Evolutionary conservation across 2,888 invertebrate genomes (phyloP).

Genomic region (Polyploca ridens): DNA sequence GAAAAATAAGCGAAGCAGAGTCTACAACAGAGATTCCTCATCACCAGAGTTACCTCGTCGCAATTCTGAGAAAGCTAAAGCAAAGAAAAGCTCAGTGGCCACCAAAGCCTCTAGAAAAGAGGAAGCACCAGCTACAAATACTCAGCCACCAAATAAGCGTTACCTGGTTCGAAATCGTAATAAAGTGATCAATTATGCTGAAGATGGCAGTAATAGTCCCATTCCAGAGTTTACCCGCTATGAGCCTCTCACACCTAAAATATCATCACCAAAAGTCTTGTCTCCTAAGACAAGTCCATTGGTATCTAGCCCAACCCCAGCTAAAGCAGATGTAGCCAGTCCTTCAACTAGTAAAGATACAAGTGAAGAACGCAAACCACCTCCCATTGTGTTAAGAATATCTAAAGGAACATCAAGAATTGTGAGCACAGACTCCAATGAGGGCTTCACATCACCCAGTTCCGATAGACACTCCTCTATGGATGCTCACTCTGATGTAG

Average conservation of each 20-base stretch:
- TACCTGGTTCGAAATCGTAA: constrained; percentile 83
- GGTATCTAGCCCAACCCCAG: constrained; percentile 66
- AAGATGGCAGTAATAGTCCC: constrained; percentile 84
- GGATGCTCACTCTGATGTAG: constrained; percentile 75
- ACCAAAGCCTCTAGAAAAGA: constrained; percentile 78
- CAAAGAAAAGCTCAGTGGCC: constrained; percentile 70
- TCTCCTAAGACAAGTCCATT: constrained; percentile 78
- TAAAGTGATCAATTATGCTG: constrained; percentile 87
- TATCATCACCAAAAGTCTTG: constrained; percentile 60
- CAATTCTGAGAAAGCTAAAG: constrained; percentile 72
- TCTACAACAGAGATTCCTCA: constrained; percentile 75
- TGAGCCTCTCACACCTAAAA: constrained; percentile 54
- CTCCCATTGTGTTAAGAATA: constrained; percentile 94
- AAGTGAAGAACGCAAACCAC: constrained; percentile 84
- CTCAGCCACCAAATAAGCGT: constrained; percentile 79
- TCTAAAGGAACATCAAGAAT: constrained; percentile 89
- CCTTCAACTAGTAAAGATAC: constrained; percentile 78
- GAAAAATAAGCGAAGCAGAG: constrained; percentile 68
- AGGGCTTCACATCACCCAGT: constrained; percentile 83
- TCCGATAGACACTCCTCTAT: constrained; percentile 80
- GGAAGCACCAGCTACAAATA: constrained; percentile 64
- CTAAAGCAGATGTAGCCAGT: constrained; percentile 71
- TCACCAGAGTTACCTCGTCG: constrained; percentile 78
- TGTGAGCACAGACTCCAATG: constrained; percentile 87
- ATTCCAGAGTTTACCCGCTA: constrained; percentile 75